Conservation (phyloP, 2,797 vertebrate genomes). For the Heliangelus exortis region DNA sequence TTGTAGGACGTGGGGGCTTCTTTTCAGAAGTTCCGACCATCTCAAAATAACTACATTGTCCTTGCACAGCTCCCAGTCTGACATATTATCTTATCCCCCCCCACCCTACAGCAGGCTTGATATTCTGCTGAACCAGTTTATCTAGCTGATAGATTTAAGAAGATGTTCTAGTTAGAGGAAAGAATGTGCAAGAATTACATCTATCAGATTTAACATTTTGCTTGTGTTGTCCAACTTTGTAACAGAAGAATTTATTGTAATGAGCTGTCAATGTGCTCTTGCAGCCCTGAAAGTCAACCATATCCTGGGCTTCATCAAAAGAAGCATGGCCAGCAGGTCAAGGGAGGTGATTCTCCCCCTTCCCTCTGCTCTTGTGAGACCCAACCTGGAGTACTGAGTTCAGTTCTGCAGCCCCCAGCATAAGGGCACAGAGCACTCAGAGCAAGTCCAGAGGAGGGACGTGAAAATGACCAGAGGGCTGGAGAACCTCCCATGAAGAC, state of each 20-base stretch:
- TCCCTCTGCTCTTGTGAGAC: no score
- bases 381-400: no score
- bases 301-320: no score
- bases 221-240: neutral
- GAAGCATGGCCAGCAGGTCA: no score
- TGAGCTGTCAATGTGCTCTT: no score
- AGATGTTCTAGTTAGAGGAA: slow-evolving; percentile 37
- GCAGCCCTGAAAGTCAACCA: no score
- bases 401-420: no score
- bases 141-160: neutral
- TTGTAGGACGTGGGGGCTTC: neutral
- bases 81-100: slow-evolving; percentile 7
- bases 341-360: no score
- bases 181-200: neutral
- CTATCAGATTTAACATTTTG: neutral
- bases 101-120: neutral
- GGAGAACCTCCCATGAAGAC: no score
- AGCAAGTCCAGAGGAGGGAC: no score
- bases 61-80: neutral
- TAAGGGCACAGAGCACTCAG: no score
- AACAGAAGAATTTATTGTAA: slow-evolving; percentile 32
- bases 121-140: neutral
- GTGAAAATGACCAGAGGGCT: no score
- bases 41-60: neutral
- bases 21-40: neutral